These are phyloP conservation scores for Hiodon tergisus DNA, from an alignment of 2,113 vertebrate species.

Conservation along the genomic window DNA sequence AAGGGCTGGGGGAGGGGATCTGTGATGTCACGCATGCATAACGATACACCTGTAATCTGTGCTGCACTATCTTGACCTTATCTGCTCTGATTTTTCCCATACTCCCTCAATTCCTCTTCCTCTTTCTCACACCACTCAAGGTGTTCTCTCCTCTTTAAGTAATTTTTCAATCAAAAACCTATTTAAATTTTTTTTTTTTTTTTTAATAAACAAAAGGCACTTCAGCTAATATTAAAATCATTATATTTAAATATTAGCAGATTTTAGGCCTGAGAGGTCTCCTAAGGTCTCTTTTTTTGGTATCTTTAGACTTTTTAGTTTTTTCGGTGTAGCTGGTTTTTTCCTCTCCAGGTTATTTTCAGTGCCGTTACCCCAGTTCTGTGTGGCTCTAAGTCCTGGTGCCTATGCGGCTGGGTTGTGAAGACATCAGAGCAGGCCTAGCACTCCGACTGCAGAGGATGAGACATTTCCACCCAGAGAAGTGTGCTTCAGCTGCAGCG, in stretches of 20 bases:
- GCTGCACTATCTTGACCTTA: slow-evolving; percentile 17
- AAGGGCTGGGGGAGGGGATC: slow-evolving; percentile 55
- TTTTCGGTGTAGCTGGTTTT: not conserved
- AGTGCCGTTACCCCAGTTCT: not conserved
- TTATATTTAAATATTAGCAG: too few relatives aligned
- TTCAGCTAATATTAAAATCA: too few relatives aligned
- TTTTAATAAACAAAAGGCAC: not conserved
- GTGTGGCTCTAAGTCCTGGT: not conserved
- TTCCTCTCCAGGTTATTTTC: not conserved
- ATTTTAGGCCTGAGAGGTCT: too few relatives aligned
- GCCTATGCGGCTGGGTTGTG: not conserved
- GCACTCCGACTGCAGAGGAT: not conserved
- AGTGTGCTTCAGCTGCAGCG: not conserved
- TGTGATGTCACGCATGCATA: slow-evolving; percentile 67
- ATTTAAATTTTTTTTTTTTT: not conserved
- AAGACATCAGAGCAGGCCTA: not conserved
- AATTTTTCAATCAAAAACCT: too few relatives aligned
- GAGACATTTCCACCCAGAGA: not conserved
- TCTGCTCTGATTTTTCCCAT: not conserved
- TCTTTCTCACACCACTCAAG: not conserved
- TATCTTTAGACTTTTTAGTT: not conserved
- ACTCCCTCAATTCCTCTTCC: slow-evolving; percentile 6
- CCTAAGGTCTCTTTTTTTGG: not conserved
- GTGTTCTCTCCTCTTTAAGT: too few relatives aligned
- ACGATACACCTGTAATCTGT: slow-evolving; percentile 63